These are phyloP conservation scores for Aspiorhynchus laticeps DNA, from an alignment of 2,113 vertebrate species.

Conservation along the genomic window DNA sequence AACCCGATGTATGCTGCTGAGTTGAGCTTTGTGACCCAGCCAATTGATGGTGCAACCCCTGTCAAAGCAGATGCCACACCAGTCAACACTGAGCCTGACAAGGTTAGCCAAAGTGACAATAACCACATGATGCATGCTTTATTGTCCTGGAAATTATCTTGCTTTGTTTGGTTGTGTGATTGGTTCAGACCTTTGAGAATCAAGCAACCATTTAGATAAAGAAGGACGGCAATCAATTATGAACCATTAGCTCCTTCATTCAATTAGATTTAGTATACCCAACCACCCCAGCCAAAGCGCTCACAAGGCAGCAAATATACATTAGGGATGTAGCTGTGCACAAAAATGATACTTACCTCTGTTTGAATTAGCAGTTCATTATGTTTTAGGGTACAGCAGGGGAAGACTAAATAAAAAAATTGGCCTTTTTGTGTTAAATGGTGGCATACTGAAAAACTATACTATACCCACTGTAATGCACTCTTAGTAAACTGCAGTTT, in stretches of 20 bases:
- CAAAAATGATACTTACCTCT: neutral
- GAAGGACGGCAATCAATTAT: neutral
- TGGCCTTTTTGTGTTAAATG: too few relatives aligned
- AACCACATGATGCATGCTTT: neutral
- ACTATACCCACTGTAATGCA: neutral
- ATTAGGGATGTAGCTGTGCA: neutral
- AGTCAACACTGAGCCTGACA: neutral
- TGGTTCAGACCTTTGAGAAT: neutral
- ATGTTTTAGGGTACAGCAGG: neutral
- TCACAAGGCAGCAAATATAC: neutral
- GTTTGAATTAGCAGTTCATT: too few relatives aligned
- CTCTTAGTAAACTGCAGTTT: neutral
- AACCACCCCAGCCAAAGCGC: neutral
- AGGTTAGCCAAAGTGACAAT: slow-evolving; percentile 53
- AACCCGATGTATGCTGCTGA: slow-evolving; percentile 62
- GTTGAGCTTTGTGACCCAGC: slow-evolving; percentile 28
- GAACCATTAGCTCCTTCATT: neutral
- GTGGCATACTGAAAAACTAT: neutral
- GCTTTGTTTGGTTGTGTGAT: slow-evolving; percentile 14
- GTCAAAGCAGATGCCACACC: slow-evolving; percentile 35
- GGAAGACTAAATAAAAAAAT: neutral
- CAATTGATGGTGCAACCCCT: neutral
- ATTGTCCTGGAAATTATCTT: neutral
- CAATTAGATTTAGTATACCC: neutral
- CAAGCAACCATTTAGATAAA: neutral